Evolutionary conservation across 2,888 invertebrate genomes (phyloP).

Genomic region (Metopia argyrocephala): DNA sequence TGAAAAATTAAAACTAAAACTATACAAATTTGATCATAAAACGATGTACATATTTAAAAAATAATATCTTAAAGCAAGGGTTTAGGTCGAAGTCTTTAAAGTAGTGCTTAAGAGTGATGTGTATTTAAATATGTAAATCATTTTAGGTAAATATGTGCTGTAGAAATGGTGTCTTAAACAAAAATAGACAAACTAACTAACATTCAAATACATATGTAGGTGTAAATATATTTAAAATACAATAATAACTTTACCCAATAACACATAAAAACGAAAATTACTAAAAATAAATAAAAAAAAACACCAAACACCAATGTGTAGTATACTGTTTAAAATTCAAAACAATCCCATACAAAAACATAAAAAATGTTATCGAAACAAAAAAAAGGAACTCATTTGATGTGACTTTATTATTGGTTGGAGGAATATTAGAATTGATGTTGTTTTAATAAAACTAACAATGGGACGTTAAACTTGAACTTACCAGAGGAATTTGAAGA

Average conservation of each 20-base stretch:
- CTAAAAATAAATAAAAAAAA: constrained; percentile 10
- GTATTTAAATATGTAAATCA: not conserved
- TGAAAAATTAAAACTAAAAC: too few relatives aligned
- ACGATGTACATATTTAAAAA: too few relatives aligned
- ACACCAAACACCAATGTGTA: constrained; percentile 23
- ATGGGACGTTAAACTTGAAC: constrained; percentile 50
- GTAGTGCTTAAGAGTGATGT: not conserved
- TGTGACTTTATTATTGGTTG: constrained; percentile 1
- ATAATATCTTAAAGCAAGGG: too few relatives aligned
- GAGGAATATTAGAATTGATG: constrained; percentile 19
- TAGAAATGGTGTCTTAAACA: not conserved
- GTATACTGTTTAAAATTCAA: not conserved
- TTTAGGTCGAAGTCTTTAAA: too few relatives aligned
- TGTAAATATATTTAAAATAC: not conserved
- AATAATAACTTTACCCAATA: not conserved
- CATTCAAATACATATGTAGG: not conserved
- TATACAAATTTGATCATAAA: too few relatives aligned
- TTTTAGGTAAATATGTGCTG: not conserved
- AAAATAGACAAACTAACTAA: constrained; percentile 2
- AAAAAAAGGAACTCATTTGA: not conserved
- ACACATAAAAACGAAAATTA: not conserved
- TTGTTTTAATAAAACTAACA: constrained; percentile 19
- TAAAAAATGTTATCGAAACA: not conserved
- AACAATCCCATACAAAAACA: not conserved
- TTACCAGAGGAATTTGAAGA: constrained; percentile 65